Percentiles rank a stretch among this genome's conserved stretches.
These are phyloP conservation scores for Drosophila leonis DNA, from an alignment of 2,888 invertebrate species.

Conservation along the genomic window DNA sequence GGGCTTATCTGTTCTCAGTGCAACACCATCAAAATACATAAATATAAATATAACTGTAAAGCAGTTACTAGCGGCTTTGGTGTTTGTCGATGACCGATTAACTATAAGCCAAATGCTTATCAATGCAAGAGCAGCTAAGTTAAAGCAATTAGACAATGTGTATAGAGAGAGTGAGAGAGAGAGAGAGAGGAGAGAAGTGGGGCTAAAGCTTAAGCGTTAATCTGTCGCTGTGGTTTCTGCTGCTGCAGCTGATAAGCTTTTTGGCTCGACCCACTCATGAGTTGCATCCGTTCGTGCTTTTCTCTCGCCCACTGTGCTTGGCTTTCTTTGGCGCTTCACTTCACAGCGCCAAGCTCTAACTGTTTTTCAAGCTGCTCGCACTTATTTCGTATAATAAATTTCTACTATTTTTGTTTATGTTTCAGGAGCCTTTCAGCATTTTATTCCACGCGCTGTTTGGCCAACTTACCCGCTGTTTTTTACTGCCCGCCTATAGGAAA, in stretches of 20 bases:
- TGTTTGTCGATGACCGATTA: not conserved
- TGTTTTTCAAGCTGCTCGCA: conserved; percentile 8
- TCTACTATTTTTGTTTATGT: conserved; percentile 1
- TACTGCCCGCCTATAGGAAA: conserved; percentile 28
- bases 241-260: conserved; percentile 26
- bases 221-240: conserved; percentile 11
- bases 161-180: not conserved
- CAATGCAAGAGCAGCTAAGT: not conserved
- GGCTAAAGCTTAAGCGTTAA: conserved; percentile 12
- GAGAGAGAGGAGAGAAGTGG: not conserved
- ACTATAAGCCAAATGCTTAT: not conserved
- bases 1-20: not conserved
- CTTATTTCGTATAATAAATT: conserved; percentile 6
- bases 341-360: conserved; percentile 7
- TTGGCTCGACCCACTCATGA: conserved; percentile 29
- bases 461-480: conserved; percentile 63
- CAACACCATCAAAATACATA: not conserved
- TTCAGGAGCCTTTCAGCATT: conserved; percentile 35
- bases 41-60: not conserved
- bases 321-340: conserved; percentile 12
- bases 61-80: conserved; percentile 3
- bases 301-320: conserved; percentile 7
- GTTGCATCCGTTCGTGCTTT: conserved; percentile 12
- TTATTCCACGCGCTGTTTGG: conserved; percentile 33
- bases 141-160: not conserved